Evolutionary conservation across 2,797 vertebrate genomes (phyloP), one percentile per base, ranked within the genome.

Genomic region (Potorous gilbertii): DNA sequence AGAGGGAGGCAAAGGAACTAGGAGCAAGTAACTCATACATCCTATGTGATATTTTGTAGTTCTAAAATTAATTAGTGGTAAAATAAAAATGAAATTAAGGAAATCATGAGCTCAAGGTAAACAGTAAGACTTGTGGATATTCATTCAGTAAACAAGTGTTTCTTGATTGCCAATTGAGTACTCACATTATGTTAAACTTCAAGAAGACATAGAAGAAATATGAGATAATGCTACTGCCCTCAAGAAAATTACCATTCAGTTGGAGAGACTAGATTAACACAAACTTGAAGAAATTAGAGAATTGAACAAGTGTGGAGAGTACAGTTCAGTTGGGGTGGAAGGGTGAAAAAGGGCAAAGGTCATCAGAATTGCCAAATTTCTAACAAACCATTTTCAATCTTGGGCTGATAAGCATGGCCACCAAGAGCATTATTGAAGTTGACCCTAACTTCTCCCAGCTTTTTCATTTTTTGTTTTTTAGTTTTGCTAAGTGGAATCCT

Each of bases 1-100:
- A 46, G 92, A 55, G 55, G 91, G 92, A 56, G 50, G 92, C 96
- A 93, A 59, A 95, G 18, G 27, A 93, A 94, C 52, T 93, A 9
- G 29, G 56, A 92, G 90, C 74, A 92, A 94, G 94, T 95, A 89
- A 95, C 46, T 96, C 94, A 16, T 74, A 14, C 94, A 62, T 95
- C 91, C 91, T 92, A 29, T 62, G 13, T 92, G 46, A 94, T 91
- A 55, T 31, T 56, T 91, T 95, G 92, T 14, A 93, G 55, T 90
- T 94, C 92, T 93, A 94, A 81, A 96, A 94, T 40, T 93, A 13
- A 94, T 90, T 96, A 95, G 56, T 16, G 90, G 2, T 16, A 93
- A 74, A 94, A 92, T n/a, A 94, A 93, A 95, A 92, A 54, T 94
- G 94, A 96, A 74, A 10, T 55, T 18, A 87, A 87, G 74, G 21